phyloP scores from a whole-genome alignment of 2,888 invertebrate genomes.

The Ommatoiulus sabulosus region DNA sequence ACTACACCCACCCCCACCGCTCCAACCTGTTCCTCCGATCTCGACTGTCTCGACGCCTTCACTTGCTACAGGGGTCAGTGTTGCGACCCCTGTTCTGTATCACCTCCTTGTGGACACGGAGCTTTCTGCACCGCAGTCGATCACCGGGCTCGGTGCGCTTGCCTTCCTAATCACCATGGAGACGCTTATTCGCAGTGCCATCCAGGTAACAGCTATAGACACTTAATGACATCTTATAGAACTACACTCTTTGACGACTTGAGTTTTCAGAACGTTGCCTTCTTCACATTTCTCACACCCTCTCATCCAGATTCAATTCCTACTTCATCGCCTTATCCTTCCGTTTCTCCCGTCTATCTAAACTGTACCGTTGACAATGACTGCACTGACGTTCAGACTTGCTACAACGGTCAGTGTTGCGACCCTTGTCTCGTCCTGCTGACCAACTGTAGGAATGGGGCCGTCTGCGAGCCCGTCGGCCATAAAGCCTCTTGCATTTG shows the following conservation, averaged over 20 bases:
- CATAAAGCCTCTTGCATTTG: conserved; percentile 79
- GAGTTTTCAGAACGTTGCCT: neutral
- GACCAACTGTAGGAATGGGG: conserved; percentile 80
- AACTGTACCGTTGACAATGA: conserved; percentile 70
- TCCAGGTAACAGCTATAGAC: conserved; percentile 50
- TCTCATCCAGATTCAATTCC: neutral
- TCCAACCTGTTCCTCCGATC: conserved; percentile 61
- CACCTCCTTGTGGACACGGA: conserved; percentile 81
- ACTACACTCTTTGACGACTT: neutral
- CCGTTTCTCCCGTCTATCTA: neutral
- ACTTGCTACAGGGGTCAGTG: conserved; percentile 86
- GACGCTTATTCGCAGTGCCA: conserved; percentile 58
- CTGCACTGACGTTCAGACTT: conserved; percentile 91
- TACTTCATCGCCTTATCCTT: neutral
- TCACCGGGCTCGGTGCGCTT: conserved; percentile 89
- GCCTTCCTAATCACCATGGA: conserved; percentile 85
- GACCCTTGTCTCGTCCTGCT: conserved; percentile 77
- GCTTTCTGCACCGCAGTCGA: conserved; percentile 90
- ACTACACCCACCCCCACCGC: neutral
- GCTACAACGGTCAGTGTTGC: conserved; percentile 74
- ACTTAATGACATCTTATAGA: neutral
- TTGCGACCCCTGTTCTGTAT: conserved; percentile 79
- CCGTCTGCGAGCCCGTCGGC: conserved; percentile 80
- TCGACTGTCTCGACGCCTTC: conserved; percentile 62
- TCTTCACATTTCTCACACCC: neutral